phyloP scores from a whole-genome alignment of 2,797 vertebrate species.

The Trichosurus vulpecula region DNA sequence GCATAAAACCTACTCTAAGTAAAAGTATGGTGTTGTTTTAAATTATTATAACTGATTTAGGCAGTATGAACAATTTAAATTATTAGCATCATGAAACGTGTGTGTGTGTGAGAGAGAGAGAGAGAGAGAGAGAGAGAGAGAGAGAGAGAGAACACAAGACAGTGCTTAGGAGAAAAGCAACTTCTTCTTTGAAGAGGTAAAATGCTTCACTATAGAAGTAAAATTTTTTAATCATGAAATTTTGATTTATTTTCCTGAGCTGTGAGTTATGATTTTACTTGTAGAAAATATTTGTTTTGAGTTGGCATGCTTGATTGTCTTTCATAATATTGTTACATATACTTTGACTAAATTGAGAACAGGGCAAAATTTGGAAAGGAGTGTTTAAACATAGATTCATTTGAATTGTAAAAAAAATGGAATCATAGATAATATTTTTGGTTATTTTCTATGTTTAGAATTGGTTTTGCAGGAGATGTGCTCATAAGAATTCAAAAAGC shows the following conservation, averaged over 20 bases:
- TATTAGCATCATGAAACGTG: slow-evolving; percentile 12
- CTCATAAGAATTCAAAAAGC: not conserved
- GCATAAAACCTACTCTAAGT: slow-evolving; percentile 45
- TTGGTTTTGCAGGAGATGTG: slow-evolving; percentile 26
- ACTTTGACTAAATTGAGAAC: slow-evolving; percentile 31
- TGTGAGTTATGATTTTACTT: not conserved
- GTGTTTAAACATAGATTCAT: slow-evolving; percentile 40
- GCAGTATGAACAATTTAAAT: slow-evolving; percentile 32
- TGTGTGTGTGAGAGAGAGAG: no score
- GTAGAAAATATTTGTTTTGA: slow-evolving; percentile 32
- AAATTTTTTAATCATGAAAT: slow-evolving; percentile 26
- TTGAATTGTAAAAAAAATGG: slow-evolving; percentile 16
- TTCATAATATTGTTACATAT: slow-evolving; percentile 25
- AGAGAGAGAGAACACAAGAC: not conserved
- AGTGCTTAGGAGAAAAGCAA: slow-evolving; percentile 29
- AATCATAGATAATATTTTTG: not conserved
- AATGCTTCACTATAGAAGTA: slow-evolving; percentile 43
- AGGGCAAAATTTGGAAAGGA: not conserved
- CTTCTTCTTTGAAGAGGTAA: slow-evolving; percentile 46
- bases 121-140: no score
- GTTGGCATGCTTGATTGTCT: not conserved
- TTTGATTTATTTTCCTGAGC: not conserved
- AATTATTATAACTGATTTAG: slow-evolving; percentile 50
- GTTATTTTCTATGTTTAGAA: slow-evolving; percentile 16
- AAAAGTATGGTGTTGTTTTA: not conserved